phyloP scores from a whole-genome alignment of 2,888 invertebrate species.

The Amphipyra tragopoginis region DNA sequence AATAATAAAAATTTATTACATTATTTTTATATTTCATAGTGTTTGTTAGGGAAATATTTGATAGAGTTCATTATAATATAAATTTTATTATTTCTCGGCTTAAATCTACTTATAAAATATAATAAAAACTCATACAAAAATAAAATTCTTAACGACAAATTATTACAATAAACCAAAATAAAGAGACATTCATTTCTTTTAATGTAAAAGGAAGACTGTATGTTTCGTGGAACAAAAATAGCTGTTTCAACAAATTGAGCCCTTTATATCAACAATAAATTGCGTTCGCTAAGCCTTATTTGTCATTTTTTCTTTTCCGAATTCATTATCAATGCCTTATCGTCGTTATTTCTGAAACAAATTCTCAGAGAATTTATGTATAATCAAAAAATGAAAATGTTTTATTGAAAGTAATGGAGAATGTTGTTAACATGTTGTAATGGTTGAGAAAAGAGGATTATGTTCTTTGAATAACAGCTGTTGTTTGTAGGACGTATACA shows the following conservation, averaged over 20 bases:
- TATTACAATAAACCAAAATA: slow-evolving; percentile 5
- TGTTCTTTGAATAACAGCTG: slow-evolving; percentile 6
- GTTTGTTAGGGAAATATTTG: no score
- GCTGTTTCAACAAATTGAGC: slow-evolving; percentile 18
- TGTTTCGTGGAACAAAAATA: slow-evolving; percentile 13
- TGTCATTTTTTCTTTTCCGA: slow-evolving; percentile 14
- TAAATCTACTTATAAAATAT: background rate
- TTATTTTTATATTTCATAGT: no score
- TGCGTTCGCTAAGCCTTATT: slow-evolving; percentile 25
- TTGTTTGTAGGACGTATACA: slow-evolving; percentile 13
- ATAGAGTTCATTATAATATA: no score
- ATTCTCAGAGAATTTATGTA: background rate
- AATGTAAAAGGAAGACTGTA: slow-evolving; percentile 5
- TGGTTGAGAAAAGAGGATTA: slow-evolving; percentile 1
- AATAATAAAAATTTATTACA: no score
- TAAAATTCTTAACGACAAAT: background rate
- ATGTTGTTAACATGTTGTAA: slow-evolving; percentile 7
- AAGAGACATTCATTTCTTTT: slow-evolving; percentile 10
- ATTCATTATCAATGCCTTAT: slow-evolving; percentile 3
- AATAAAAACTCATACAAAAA: background rate
- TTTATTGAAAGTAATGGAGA: slow-evolving; percentile 3
- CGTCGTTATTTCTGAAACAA: slow-evolving; percentile 8
- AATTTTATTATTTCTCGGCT: no score
- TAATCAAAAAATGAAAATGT: background rate
- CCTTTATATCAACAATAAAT: slow-evolving; percentile 28